A percentile compares a stretch with the other conserved stretches of the same genome.
These are phyloP conservation scores for Caiman crocodilus DNA, from an alignment of 2,797 vertebrate species.

Conservation along the genomic window DNA sequence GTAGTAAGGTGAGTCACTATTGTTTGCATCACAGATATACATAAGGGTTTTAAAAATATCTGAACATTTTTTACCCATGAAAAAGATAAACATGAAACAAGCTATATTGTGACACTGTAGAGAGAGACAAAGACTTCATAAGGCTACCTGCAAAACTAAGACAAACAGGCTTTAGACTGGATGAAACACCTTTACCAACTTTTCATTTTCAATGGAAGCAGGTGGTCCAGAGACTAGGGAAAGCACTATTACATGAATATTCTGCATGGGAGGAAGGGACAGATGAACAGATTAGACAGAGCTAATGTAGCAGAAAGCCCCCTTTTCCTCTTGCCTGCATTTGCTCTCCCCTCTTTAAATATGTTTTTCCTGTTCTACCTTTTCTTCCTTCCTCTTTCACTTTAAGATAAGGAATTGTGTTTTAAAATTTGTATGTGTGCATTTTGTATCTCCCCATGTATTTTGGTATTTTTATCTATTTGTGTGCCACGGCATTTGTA, in stretches of 20 bases:
- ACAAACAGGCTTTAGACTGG: background rate
- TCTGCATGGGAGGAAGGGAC: background rate
- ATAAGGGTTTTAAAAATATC: background rate
- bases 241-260: background rate
- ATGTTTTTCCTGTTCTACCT: too few species aligned
- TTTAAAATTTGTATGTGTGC: too few species aligned
- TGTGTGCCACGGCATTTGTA: too few species aligned
- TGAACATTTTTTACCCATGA: background rate
- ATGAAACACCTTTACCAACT: fast-evolving
- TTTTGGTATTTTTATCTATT: too few species aligned
- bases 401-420: too few species aligned
- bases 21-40: background rate
- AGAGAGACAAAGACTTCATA: background rate
- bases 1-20: background rate
- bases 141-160: background rate
- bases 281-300: background rate
- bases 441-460: too few species aligned
- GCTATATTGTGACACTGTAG: background rate
- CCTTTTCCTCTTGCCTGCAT: too few species aligned
- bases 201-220: background rate
- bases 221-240: background rate
- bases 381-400: too few species aligned
- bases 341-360: too few species aligned
- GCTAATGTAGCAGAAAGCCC: background rate
- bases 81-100: background rate